Conservation (phyloP, 1,140 invertebrate genomes). For the Calycopis cecrops region DNA sequence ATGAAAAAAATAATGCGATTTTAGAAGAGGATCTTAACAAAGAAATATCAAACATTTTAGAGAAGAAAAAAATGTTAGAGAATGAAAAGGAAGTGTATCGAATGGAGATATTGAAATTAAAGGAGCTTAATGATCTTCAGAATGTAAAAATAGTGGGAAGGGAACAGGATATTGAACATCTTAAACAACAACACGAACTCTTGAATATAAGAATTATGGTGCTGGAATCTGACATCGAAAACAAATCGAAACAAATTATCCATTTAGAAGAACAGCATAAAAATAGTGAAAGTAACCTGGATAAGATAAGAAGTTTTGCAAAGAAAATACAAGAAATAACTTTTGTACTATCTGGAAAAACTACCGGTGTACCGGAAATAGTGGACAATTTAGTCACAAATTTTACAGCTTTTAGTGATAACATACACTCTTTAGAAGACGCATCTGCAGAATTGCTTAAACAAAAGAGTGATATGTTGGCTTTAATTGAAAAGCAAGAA, state of each 20-base stretch:
- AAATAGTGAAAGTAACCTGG: slow-evolving; percentile 32
- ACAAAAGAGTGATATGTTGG: slow-evolving; percentile 31
- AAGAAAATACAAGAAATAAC: slow-evolving; percentile 39
- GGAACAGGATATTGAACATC: slow-evolving; percentile 27
- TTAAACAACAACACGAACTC: slow-evolving; percentile 28
- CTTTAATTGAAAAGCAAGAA: slow-evolving; percentile 26
- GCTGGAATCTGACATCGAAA: slow-evolving; percentile 32
- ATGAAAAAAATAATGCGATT: no score
- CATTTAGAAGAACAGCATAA: slow-evolving; percentile 28
- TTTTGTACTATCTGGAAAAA: slow-evolving; percentile 34
- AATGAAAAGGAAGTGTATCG: slow-evolving; percentile 25
- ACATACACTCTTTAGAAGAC: slow-evolving; percentile 31
- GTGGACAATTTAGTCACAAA: slow-evolving; percentile 39
- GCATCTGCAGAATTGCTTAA: slow-evolving; percentile 23
- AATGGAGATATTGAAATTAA: slow-evolving; percentile 27
- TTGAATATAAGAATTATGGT: slow-evolving; percentile 28
- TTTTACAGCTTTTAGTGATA: slow-evolving; percentile 31
- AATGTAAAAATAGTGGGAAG: slow-evolving; percentile 22
- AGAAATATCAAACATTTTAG: slow-evolving; percentile 23
- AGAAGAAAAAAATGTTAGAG: slow-evolving; percentile 22
- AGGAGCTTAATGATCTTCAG: slow-evolving; percentile 29
- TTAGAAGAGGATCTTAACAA: neutral
- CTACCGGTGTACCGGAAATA: slow-evolving; percentile 37
- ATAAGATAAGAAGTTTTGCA: slow-evolving; percentile 32
- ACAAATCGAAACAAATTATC: slow-evolving; percentile 36